Conservation (phyloP, 2,113 vertebrate species). For the Megaceryle maxima region DNA sequence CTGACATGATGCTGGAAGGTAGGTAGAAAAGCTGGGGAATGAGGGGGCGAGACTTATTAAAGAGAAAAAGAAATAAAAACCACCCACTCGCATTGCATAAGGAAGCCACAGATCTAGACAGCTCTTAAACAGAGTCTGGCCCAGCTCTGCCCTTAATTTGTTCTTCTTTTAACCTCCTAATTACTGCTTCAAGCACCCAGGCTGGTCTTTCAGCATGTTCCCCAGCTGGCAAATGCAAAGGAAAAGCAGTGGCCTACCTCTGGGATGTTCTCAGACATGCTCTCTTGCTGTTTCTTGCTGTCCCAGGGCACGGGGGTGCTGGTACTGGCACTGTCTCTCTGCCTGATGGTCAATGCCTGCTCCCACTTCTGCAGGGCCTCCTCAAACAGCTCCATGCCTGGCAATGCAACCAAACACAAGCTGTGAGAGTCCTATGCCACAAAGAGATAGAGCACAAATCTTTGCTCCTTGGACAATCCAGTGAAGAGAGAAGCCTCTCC, state of each 20-base stretch:
- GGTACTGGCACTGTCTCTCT: constrained; percentile 71
- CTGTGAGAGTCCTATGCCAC: neutral
- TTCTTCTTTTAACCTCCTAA: constrained; percentile 2
- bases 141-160: constrained; percentile 10
- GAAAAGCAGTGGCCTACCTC: constrained; percentile 66
- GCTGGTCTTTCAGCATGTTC: neutral
- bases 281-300: constrained; percentile 54
- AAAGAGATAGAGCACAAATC: neutral
- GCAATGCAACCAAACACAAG: neutral
- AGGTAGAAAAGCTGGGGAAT: constrained; percentile 16
- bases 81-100: constrained; percentile 45
- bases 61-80: constrained; percentile 33
- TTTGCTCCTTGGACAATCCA: neutral
- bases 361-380: constrained; percentile 97
- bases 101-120: constrained; percentile 27
- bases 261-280: constrained; percentile 54
- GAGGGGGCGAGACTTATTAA: constrained; percentile 47
- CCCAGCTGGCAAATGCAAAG: neutral
- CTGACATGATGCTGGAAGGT: constrained; percentile 25
- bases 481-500: neutral
- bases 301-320: constrained; percentile 69
- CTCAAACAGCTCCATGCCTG: constrained; percentile 98
- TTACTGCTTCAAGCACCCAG: neutral
- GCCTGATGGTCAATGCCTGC: constrained; percentile 88
- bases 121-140: constrained; percentile 47